phyloP scores from a whole-genome alignment of 2,797 vertebrate species.

The Phoeniculus purpureus region DNA sequence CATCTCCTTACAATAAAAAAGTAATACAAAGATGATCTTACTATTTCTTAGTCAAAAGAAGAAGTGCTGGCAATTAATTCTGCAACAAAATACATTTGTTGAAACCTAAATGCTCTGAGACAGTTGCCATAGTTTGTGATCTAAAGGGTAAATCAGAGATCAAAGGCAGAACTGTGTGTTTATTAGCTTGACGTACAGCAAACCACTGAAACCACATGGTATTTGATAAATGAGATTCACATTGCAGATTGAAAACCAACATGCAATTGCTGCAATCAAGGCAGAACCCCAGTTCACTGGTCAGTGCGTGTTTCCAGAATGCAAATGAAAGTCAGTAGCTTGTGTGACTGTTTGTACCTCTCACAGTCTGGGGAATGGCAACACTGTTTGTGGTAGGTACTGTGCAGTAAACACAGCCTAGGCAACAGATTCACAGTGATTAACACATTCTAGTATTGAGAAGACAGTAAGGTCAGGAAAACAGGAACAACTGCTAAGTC shows the following conservation, averaged over 20 bases:
- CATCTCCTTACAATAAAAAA: background rate
- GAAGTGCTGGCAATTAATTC: background rate
- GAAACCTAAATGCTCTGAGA: background rate
- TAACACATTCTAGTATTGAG: background rate
- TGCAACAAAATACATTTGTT: background rate
- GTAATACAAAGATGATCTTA: background rate
- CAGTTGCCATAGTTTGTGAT: background rate
- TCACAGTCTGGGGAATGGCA: background rate
- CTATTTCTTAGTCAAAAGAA: background rate
- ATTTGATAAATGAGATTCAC: background rate
- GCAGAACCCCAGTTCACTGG: background rate
- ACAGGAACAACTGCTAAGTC: background rate
- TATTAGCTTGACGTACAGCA: background rate
- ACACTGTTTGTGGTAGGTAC: background rate
- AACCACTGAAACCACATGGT: background rate
- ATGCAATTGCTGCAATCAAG: background rate
- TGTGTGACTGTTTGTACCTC: background rate
- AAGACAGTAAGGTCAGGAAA: background rate
- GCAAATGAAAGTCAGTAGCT: background rate
- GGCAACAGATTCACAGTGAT: background rate
- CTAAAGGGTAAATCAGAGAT: background rate
- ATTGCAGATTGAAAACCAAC: background rate
- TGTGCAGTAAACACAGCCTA: slow-evolving; percentile 30
- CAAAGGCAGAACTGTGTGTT: background rate
- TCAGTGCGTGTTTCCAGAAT: background rate